Base-by-base conservation (phyloP, 1,140 invertebrate genomes). In the Galendromus occidentalis region DNA sequence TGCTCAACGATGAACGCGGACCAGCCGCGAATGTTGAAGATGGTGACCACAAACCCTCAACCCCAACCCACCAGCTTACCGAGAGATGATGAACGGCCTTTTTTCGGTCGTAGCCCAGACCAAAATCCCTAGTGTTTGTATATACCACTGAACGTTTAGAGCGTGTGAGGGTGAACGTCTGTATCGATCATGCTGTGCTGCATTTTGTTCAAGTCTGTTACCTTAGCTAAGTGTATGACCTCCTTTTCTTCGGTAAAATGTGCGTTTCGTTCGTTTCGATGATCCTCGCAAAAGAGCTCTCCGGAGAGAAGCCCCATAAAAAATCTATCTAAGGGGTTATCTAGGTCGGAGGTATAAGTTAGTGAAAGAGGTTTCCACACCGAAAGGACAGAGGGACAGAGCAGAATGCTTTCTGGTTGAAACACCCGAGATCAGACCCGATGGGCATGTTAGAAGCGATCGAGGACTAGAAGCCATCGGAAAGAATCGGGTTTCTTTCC, bases 91-190 rank as follows among this genome's bases (percentile, higher is more conserved):
- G 51, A 22, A 59, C 25, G 20, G 51, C 51, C 51, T 59, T 17
- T 59, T 59, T 59, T 29, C 51, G 51, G 51, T 59, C 51, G 4
- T 22, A 22, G 51, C 51, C 20, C 51, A 59, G 51, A 59, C 51
- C 51, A 59, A 59, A 59, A 59, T 14, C 51, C 51, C 51, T 59
- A 59, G 33, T 59, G 51, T 17, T 59, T 22, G 51, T 59, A 17
- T 59, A 14, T 59, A 29, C 25, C 51, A 25, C 33, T 33, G 45
- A 29, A 33, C 33, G 51, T 59, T 22, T 59, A 20, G 33, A 59
- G 51, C 51, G 51, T 18, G 22, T 14, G 14, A 59, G 33, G 25
- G 14, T 59, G 51, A 29, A 33, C 33, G 20, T 59, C 33, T 33
- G 25, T 59, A 25, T 59, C 14, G 14, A 22, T 18, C 25, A 29